Base-by-base conservation (phyloP, 1,140 invertebrate species). In the Aricia agestis region DNA sequence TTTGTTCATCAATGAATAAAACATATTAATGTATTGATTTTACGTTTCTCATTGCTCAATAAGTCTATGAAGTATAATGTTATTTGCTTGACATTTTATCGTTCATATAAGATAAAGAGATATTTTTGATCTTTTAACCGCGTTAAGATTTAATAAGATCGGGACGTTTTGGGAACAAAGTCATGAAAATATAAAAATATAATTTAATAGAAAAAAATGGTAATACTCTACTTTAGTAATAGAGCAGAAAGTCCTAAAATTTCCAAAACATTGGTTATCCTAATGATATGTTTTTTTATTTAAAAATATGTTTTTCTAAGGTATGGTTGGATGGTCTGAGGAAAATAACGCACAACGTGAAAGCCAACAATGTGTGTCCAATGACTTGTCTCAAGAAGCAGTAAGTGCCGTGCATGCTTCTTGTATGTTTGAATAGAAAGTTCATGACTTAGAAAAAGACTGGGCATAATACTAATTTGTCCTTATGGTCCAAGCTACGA, bases 351-450 rank as follows among this genome's bases (percentile, higher is more conserved):
- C 98, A 99, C 93, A 99, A 99, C 93, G 97, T 98, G 81, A 99
- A 99, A 95, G 98, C 97, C 79, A 99, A 99, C 94, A 99, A 99
- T 94, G 95, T 99, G 82, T 99, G 98, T 92, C 98, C 99, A 63
- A 97, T 98, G 95, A 99, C 98, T 79, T 98, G 97, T 94, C 95
- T 99, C 81, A 98, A 98, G 93, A 99, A 99, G 94, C 98, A 99
- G 98, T 99, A 96, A 98, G 98, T 97, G 59, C 10, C 15, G 36
- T 70, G 68, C 42, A 73, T 70, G 31, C 58, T 45, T 41, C 58
- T 58, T 74, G 70, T 31, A 6, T 36, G 36, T 59, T 45, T 52
- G 15, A 70, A 18, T 58, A 32, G 19, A 45, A 25, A 25, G 25
- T 2, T 25, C 11, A 17, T 36, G 36, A 36, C 36, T 36, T 4